phyloP scores from a whole-genome alignment of 2,113 vertebrate species.

The Lasiurus cinereus region DNA sequence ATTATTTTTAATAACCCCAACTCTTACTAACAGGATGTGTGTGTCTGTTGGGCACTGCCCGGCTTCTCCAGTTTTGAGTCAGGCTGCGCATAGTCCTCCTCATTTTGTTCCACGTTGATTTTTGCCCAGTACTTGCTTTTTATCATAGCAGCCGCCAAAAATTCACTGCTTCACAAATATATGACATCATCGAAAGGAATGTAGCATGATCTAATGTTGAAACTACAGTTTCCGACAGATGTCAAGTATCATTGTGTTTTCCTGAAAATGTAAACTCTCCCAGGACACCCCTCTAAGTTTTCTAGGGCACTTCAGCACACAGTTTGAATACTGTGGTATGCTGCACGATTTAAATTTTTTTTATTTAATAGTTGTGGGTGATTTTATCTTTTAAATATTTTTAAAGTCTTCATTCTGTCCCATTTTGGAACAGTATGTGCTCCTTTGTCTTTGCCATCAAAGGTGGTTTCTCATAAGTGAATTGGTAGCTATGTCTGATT shows the following conservation, averaged over 20 bases:
- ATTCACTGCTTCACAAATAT: not conserved
- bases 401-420: not conserved
- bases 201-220: not conserved
- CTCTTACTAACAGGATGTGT: not conserved
- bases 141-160: not conserved
- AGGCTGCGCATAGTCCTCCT: not conserved
- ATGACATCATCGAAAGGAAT: not conserved
- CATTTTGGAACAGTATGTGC: not conserved
- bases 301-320: not conserved
- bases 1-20: not conserved
- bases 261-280: not conserved
- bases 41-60: not conserved
- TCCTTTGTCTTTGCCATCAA: not conserved
- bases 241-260: not conserved
- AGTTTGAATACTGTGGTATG: not conserved
- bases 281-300: not conserved
- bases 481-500: not conserved
- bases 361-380: not conserved
- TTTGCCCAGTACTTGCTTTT: constrained; percentile 19
- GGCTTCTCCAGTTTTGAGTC: not conserved
- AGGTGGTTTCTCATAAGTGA: not conserved
- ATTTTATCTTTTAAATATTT: not conserved
- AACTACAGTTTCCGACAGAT: not conserved
- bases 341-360: not conserved
- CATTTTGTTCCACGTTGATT: not conserved